Evolutionary conservation across 2,113 vertebrate genomes (phyloP).

Genomic region (Melospiza georgiana): DNA sequence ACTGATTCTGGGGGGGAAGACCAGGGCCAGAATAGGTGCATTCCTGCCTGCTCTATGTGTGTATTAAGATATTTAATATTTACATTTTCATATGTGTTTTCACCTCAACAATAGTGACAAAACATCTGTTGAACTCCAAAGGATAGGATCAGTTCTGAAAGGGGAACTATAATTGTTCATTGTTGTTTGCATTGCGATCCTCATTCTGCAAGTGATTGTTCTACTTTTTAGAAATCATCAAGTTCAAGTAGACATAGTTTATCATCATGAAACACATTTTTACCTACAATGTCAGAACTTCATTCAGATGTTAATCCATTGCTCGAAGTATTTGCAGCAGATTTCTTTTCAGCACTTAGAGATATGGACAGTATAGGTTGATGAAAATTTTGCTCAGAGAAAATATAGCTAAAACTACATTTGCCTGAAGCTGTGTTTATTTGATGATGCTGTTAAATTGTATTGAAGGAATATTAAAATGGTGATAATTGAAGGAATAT

Average conservation of each 20-base stretch:
- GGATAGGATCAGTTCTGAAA: not conserved
- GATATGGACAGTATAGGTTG: not conserved
- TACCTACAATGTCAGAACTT: not conserved
- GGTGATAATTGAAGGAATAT: conserved; percentile 44
- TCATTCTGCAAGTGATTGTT: not conserved
- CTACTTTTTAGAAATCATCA: not conserved
- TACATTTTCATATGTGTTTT: not conserved
- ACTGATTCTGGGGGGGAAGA: conserved; percentile 6
- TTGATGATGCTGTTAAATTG: conserved; percentile 48
- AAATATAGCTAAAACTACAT: not conserved
- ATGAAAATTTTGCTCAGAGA: not conserved
- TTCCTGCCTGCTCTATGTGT: not conserved
- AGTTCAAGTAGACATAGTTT: not conserved
- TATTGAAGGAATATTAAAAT: conserved; percentile 50
- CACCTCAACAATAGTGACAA: not conserved
- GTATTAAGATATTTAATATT: not conserved
- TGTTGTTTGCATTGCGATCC: not conserved
- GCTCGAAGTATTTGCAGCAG: not conserved
- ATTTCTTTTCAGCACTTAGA: not conserved
- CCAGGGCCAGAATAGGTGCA: not conserved
- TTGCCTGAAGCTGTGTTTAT: not conserved
- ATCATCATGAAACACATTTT: not conserved
- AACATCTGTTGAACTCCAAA: not conserved
- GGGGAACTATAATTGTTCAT: not conserved
- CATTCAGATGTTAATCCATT: not conserved